Evolutionary conservation across 2,888 invertebrate genomes (phyloP), one percentile per base, ranked within the genome.

Genomic region (Ennomos erosarius): DNA sequence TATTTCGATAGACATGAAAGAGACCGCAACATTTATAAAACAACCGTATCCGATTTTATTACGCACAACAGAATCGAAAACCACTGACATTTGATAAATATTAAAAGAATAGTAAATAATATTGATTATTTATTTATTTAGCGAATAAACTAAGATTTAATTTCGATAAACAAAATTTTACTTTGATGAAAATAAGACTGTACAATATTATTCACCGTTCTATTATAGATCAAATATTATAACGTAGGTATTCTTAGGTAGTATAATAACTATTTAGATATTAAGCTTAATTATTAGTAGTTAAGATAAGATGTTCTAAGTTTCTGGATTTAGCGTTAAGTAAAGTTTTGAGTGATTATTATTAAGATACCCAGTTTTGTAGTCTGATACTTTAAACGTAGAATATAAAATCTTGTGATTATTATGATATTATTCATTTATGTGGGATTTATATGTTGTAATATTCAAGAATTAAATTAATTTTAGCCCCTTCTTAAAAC

Each of bases 111-210:
- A 39, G 48, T 43, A 52, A 59, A 54, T 52, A 58, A 56, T 51
- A 51, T 26, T 26, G 34, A 44, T 56, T 39, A 47, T 62, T 52
- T 60, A 62, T 54, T 58, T 58, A 61, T 51, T 47, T 60, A 60
- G 55, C 56, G 58, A 63, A 57, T 62, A 55, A 64, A 60, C 51
- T 53, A 48, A 60, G 46, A 62, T 64, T 55, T 43, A 49, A 62
- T 67, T 67, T 67, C 55, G 57, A 59, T 67, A 66, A 63, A 55
- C 43, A 59, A 52, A 64, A 62, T 65, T 57, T 57, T 67, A 72
- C 71, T 79, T 79, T 78, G 77, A 81, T 78, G 78, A 79, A 84
- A 79, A 82, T 82, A 84, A 87, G 88, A 88, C 88, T 88, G 87
- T 87, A 83, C 78, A 69, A 76, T 80, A 81, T 67, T 56, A 64